phyloP scores from a whole-genome alignment of 2,113 vertebrate genomes.

The Cyphomyrus discorhynchus region DNA sequence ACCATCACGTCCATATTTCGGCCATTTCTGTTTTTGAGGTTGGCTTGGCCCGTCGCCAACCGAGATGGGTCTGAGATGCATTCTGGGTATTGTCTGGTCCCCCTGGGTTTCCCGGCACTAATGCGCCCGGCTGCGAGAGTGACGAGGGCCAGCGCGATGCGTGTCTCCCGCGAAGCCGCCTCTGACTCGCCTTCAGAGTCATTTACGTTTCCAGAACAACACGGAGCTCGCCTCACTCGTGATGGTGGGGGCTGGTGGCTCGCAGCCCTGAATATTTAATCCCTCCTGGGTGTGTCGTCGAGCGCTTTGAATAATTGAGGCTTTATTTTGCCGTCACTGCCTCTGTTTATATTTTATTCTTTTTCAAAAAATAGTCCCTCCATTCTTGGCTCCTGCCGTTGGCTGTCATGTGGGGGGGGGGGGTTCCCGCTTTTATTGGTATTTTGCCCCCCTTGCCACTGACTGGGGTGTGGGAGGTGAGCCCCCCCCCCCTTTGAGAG shows the following conservation, averaged over 20 bases:
- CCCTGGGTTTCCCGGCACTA: slow-evolving; percentile 8
- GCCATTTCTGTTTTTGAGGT: background rate
- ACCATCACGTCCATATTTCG: background rate
- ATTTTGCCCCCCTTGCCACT: background rate
- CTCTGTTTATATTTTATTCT: background rate
- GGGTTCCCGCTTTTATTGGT: background rate
- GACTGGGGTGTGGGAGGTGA: background rate
- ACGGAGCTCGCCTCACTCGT: background rate
- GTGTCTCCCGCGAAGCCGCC: background rate
- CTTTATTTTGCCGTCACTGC: background rate
- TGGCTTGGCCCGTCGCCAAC: background rate
- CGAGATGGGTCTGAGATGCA: background rate
- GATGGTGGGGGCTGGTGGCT: background rate
- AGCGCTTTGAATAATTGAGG: slow-evolving; percentile 14
- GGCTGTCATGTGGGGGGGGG: background rate
- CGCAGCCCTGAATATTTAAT: background rate
- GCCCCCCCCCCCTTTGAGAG: background rate
- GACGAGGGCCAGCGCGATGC: background rate
- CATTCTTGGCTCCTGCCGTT: background rate
- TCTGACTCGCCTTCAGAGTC: background rate
- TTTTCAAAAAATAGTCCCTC: background rate
- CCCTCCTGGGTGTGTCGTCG: background rate
- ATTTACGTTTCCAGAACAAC: background rate
- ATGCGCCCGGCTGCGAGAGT: background rate
- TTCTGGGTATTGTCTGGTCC: background rate